Conservation (phyloP, 2,888 invertebrate genomes). For the Calliopum simillimum region DNA sequence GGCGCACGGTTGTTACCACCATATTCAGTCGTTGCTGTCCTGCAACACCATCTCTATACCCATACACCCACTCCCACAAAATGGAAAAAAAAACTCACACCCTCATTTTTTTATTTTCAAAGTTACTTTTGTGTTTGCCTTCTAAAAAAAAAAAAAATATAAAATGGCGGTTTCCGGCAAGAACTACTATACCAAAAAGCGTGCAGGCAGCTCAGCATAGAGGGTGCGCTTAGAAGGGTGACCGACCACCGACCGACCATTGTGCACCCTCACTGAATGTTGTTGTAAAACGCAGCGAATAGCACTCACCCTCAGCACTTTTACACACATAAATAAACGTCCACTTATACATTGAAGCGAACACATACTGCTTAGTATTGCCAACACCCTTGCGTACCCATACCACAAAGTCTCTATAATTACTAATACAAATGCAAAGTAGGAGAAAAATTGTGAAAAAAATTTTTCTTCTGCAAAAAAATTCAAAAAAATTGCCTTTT, state of each 20-base stretch:
- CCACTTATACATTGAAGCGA: conserved; percentile 20
- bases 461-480: conserved; percentile 15
- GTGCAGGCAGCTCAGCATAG: conserved; percentile 27
- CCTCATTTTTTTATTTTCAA: conserved; percentile 42
- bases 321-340: conserved; percentile 35
- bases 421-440: conserved; percentile 39
- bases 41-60: conserved; percentile 24
- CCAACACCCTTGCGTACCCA: background rate
- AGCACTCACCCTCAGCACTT: conserved; percentile 38
- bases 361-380: background rate
- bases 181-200: conserved; percentile 37
- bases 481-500: conserved; percentile 13
- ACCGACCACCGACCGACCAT: conserved; percentile 26
- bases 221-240: conserved; percentile 36
- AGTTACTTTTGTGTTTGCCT: conserved; percentile 23
- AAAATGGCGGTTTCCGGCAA: conserved; percentile 56
- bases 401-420: conserved; percentile 15
- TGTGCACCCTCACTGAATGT: conserved; percentile 19
- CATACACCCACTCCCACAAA: conserved; percentile 27
- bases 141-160: conserved; percentile 30
- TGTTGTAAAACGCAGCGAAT: background rate
- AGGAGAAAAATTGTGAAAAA: conserved; percentile 33
- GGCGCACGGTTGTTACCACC: conserved; percentile 49
- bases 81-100: conserved; percentile 38
- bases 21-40: background rate